A percentile compares a stretch with the other conserved stretches of the same genome.
Evolutionary conservation across 2,113 vertebrate genomes (phyloP).

Genomic region (Ondatra zibethicus): DNA sequence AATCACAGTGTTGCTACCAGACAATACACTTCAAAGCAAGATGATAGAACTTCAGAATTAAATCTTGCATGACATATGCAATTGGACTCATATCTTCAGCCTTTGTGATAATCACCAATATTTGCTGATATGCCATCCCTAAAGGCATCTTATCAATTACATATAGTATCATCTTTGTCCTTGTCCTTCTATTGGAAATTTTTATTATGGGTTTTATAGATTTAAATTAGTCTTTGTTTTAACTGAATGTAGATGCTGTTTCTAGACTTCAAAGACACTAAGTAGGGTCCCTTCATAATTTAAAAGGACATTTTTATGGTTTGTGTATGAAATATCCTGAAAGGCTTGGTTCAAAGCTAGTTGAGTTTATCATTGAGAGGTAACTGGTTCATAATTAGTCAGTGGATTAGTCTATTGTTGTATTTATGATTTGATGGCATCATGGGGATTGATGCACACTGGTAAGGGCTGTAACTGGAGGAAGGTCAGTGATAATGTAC

Average conservation of each 20-base stretch:
- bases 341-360: neutral
- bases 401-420: neutral
- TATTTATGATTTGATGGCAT: neutral
- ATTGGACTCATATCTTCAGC: neutral
- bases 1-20: neutral
- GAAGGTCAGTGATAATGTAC: neutral
- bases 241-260: neutral
- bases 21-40: neutral
- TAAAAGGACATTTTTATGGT: neutral
- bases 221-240: conserved; percentile 3
- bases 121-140: neutral
- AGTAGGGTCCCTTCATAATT: neutral
- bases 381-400: neutral
- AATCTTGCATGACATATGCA: neutral
- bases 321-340: neutral
- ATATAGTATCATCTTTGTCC: neutral
- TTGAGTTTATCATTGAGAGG: neutral
- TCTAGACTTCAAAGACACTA: neutral
- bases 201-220: conserved; percentile 5
- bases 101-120: neutral
- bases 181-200: neutral
- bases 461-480: neutral
- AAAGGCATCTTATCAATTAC: neutral
- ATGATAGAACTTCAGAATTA: conserved; percentile 27
- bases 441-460: neutral